phyloP scores from a whole-genome alignment of 1,140 invertebrate genomes.

The Trichonephila clavata region DNA sequence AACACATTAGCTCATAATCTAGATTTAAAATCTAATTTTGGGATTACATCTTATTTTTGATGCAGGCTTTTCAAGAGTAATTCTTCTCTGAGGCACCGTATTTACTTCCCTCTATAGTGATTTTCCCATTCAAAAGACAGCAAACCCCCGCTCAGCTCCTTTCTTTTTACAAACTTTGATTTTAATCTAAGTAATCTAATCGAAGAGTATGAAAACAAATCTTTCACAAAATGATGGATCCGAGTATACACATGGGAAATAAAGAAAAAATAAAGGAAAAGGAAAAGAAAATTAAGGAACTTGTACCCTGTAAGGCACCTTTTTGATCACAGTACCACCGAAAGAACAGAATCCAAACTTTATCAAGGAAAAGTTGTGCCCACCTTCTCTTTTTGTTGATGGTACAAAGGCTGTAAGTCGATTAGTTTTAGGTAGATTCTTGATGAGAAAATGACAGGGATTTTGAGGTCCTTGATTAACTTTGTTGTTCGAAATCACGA shows the following conservation, averaged over 20 bases:
- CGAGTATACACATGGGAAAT: not conserved
- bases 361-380: conserved; percentile 17
- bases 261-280: not conserved
- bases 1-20: not conserved
- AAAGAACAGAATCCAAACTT: conserved; percentile 17
- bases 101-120: not conserved
- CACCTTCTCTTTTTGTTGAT: conserved; percentile 19
- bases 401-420: conserved; percentile 33
- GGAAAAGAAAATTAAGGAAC: not conserved
- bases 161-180: not conserved
- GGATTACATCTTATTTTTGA: not conserved
- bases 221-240: not conserved
- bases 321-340: not conserved
- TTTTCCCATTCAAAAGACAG: not conserved
- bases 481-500: conserved; percentile 56
- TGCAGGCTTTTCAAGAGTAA: not conserved
- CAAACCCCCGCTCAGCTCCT: not conserved
- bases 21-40: not conserved
- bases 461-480: conserved; percentile 53
- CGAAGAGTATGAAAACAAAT: not conserved
- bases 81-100: not conserved
- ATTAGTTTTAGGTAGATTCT: conserved; percentile 50
- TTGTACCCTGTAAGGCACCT: not conserved
- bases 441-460: conserved; percentile 57
- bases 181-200: conserved; percentile 28